Conservation (phyloP, 1,140 invertebrate species). For the Phocides pigmalion region DNA sequence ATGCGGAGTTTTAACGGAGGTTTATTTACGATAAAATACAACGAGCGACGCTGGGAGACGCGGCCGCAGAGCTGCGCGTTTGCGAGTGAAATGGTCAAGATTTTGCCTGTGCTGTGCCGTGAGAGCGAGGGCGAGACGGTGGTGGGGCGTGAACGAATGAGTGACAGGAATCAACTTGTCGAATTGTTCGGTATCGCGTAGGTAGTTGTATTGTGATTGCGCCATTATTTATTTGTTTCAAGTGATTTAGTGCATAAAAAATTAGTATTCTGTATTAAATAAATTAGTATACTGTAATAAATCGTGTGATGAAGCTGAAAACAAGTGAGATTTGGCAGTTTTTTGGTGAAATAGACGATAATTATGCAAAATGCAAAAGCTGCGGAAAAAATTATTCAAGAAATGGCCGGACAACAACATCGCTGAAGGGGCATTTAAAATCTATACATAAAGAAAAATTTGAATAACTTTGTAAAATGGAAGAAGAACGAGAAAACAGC, state of each 20-base stretch:
- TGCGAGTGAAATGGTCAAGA: background rate
- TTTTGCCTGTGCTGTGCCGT: too few species aligned
- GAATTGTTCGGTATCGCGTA: too few species aligned
- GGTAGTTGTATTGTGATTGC: too few species aligned
- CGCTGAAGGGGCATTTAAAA: slow-evolving; percentile 34
- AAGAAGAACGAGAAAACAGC: slow-evolving; percentile 4
- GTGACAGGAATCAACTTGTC: too few species aligned
- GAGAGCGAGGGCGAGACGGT: too few species aligned
- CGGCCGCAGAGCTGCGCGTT: background rate
- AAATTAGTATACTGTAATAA: slow-evolving; percentile 5
- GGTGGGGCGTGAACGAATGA: too few species aligned
- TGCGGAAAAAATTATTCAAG: slow-evolving; percentile 38
- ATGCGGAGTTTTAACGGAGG: background rate
- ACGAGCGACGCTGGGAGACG: slow-evolving; percentile 1
- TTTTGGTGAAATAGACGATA: slow-evolving; percentile 27
- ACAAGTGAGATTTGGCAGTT: too few species aligned
- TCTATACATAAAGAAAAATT: slow-evolving; percentile 36
- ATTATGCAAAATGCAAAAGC: slow-evolving; percentile 34
- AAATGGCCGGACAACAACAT: slow-evolving; percentile 36
- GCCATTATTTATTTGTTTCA: too few species aligned
- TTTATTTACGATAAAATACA: background rate
- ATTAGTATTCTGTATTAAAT: background rate
- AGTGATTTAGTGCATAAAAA: too few species aligned
- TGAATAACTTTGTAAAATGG: slow-evolving; percentile 25
- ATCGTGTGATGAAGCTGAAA: slow-evolving; percentile 26